A percentile compares a stretch with the other conserved stretches of the same genome.
These are phyloP conservation scores for Erebia epiphron DNA, from an alignment of 2,888 invertebrate species.

Conservation along the genomic window DNA sequence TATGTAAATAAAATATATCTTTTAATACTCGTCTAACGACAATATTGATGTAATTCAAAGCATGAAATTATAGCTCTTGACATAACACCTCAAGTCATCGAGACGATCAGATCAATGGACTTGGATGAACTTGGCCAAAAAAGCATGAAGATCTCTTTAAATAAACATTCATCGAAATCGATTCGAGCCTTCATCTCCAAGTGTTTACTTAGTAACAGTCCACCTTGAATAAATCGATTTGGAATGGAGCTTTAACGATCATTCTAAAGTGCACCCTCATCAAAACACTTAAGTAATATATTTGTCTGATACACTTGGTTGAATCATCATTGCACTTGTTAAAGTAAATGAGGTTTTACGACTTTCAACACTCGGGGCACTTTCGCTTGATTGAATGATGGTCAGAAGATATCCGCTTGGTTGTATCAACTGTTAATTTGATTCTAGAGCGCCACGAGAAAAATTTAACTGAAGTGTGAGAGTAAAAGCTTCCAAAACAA, in stretches of 20 bases:
- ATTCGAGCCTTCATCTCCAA: constrained; percentile 70
- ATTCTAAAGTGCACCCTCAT: constrained; percentile 48
- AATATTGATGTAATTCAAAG: constrained; percentile 55
- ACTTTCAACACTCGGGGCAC: constrained; percentile 43
- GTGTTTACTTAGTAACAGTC: constrained; percentile 80
- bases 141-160: constrained; percentile 72
- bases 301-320: constrained; percentile 31
- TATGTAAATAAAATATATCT: constrained; percentile 15
- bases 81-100: constrained; percentile 64
- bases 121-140: constrained; percentile 67
- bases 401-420: constrained; percentile 56
- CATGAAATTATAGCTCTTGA: constrained; percentile 58
- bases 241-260: constrained; percentile 46
- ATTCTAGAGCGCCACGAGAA: constrained; percentile 55
- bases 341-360: constrained; percentile 49
- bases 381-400: constrained; percentile 44
- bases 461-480: constrained; percentile 47
- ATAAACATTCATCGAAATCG: constrained; percentile 74
- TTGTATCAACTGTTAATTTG: constrained; percentile 54
- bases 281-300: constrained; percentile 34
- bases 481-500: constrained; percentile 14
- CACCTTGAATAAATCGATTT: constrained; percentile 75
- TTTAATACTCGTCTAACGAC: constrained; percentile 37
- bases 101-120: constrained; percentile 61
- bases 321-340: constrained; percentile 41